These are phyloP conservation scores for Lates japonicus DNA, from an alignment of 2,797 vertebrate species.

Conservation along the genomic window DNA sequence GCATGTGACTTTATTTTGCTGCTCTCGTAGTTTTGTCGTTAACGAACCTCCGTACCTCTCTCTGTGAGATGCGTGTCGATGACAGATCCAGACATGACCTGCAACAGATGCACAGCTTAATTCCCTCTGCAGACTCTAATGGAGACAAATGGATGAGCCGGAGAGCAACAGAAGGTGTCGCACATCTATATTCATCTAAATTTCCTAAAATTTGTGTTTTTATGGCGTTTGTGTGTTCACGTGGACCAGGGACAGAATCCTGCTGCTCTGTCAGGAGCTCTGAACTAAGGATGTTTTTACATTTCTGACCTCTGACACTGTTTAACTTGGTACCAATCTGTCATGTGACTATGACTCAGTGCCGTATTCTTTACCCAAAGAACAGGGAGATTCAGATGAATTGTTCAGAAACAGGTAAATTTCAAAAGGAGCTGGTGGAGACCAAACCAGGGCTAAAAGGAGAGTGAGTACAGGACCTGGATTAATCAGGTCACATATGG, in stretches of 20 bases:
- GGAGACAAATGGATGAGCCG: constrained; percentile 82
- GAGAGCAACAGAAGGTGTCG: constrained; percentile 72
- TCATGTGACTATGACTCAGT: not conserved
- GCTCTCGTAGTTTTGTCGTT: not conserved
- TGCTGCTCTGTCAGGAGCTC: constrained; percentile 3
- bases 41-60: not conserved
- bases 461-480: not conserved
- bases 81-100: constrained; percentile 80
- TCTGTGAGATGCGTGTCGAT: constrained; percentile 42
- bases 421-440: not conserved
- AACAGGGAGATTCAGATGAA: not conserved
- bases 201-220: constrained; percentile 45
- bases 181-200: constrained; percentile 75
- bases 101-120: constrained; percentile 83
- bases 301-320: not conserved
- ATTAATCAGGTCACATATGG: not conserved
- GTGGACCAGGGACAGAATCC: not conserved
- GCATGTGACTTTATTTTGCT: not conserved
- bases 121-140: constrained; percentile 78
- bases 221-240: constrained; percentile 36
- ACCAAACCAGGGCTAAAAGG: not conserved
- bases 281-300: not conserved
- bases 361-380: no score
- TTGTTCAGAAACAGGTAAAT: not conserved
- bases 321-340: not conserved